Evolutionary conservation across 1,140 invertebrate species (phyloP), one percentile per base, ranked within the genome.

Genomic region (Oryctes rhinoceros): DNA sequence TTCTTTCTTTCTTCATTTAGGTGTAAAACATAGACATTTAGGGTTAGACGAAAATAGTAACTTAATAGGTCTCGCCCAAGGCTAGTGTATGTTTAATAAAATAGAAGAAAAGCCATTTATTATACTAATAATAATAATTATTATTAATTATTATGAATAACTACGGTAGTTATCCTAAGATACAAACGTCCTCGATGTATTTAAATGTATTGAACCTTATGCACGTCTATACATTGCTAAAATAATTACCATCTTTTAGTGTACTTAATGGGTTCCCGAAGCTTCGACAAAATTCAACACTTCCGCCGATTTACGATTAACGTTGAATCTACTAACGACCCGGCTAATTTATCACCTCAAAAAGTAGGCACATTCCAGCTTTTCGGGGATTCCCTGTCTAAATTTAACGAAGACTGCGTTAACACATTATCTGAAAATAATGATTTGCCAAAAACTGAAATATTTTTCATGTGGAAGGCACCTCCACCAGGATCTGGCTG

Each of bases 401-500:
- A 91, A 81, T 96, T 95, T 86, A 94, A 96, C 81, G 95, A 97
- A 82, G 92, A 95, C 78, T 97, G 97, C 86, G 90, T 95, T 0
- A 96, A 97, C 87, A 96, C 95, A 0, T 91, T 98, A 0, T 93
- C 93, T 0, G 94, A 98, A 85, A 91, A 92, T 0, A 92, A 94
- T 78, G 91, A 93, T 84, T 88, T 93, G 81, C 93, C 93, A 1
- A 98, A 98, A 88, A 94, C 94, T 0, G 95, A 97, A 87, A 92
- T 97, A 3, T 94, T 96, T 85, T 94, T 96, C 71, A 93, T 97
- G 91, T 98, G 97, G 97, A 94, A 92, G 71, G 96, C 97, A 2
- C 96, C 96, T 2, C 91, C 91, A 10, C 86, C 92, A 0, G 95
- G 95, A 5, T 94, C 95, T 1, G 96, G 96, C 79, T 98, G 97